Evolutionary conservation across 1,140 invertebrate species (phyloP), one percentile per base, ranked within the genome.

Genomic region (Anastatus disparis): DNA sequence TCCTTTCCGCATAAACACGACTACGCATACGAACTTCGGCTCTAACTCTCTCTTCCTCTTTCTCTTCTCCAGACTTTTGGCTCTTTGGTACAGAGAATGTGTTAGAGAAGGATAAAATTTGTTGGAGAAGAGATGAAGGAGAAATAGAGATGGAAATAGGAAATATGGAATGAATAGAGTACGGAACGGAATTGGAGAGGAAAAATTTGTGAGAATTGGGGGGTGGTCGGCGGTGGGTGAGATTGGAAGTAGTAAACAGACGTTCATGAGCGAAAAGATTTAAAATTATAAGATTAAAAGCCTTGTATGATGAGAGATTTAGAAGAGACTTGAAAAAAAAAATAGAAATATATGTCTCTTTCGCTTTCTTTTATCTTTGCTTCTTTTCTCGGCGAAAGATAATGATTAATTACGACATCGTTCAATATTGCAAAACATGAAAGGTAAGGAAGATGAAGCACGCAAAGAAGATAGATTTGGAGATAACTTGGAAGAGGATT

Each of bases 371-470:
- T n/a, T 3, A 4, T 10, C 42, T 13, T 10, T 15, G 22, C 20
- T 20, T 20, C 4, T 6, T 24, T 26, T 17, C 2, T 13, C 29
- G 12, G 24, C 26, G 50, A 15, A 7, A 26, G 26, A 53, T 53
- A 29, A 53, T 53, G 50, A 53, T 53, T 53, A 53, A 53, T 53
- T 53, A 53, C 29, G 50, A 53, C 50, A 13, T 24, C n/a, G n/a
- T n/a, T n/a, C n/a, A n/a, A n/a, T n/a, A n/a, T n/a, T n/a, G n/a
- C n/a, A n/a, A n/a, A n/a, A n/a, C n/a, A n/a, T n/a, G n/a, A n/a
- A n/a, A n/a, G n/a, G n/a, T n/a, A n/a, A n/a, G n/a, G n/a, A n/a
- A n/a, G n/a, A n/a, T n/a, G n/a, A n/a, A n/a, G n/a, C n/a, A n/a
- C n/a, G n/a, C n/a, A n/a, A n/a, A n/a, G n/a, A n/a, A n/a, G n/a